A percentile compares a stretch with the other conserved stretches of the same genome.
phyloP scores from a whole-genome alignment of 2,113 vertebrate species.

The Pionites leucogaster region DNA sequence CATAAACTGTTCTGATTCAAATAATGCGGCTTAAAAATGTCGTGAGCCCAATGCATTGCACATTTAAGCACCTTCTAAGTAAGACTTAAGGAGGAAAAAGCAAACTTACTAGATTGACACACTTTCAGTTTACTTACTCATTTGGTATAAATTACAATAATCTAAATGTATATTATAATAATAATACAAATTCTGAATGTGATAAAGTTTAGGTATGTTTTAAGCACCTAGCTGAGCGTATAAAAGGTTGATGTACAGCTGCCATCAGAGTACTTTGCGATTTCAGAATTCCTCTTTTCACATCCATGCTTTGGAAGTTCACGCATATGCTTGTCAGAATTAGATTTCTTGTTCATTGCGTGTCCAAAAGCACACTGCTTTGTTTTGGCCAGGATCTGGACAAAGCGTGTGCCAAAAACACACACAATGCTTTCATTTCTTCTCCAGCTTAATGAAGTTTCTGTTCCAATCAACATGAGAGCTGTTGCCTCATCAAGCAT shows the following conservation, averaged over 20 bases:
- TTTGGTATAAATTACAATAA: neutral
- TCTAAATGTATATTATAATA: neutral
- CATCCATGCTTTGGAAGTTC: neutral
- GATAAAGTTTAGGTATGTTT: neutral
- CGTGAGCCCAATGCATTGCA: neutral
- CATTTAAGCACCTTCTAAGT: neutral
- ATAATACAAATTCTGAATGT: neutral
- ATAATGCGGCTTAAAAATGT: neutral
- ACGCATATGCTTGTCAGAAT: neutral
- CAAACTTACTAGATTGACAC: neutral
- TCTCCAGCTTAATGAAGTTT: neutral
- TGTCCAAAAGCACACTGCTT: neutral
- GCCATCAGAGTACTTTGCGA: neutral
- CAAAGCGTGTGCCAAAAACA: neutral
- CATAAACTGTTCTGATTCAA: neutral
- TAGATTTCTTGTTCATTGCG: fast-evolving
- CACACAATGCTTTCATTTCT: neutral
- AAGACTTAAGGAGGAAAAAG: neutral
- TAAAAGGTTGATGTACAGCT: fast-evolving
- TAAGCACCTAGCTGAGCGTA: neutral
- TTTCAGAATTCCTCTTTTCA: neutral
- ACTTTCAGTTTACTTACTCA: neutral
- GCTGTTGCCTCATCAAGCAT: neutral
- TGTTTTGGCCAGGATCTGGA: neutral
- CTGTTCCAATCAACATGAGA: neutral